Conservation (phyloP, 1,140 invertebrate species). For the Cherax quadricarinatus region DNA sequence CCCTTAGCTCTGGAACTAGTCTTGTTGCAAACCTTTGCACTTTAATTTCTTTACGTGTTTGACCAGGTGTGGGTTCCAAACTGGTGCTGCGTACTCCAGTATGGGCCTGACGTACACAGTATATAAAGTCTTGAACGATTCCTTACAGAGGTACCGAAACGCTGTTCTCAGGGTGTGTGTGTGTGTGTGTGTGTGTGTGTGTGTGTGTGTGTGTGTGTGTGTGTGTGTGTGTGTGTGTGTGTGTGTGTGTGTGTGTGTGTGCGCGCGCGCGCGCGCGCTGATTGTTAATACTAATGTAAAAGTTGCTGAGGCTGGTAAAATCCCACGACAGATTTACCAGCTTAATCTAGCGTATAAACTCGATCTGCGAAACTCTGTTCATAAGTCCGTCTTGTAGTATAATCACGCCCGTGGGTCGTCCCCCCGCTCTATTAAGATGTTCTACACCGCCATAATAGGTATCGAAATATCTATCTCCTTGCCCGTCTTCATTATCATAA, state of each 20-base stretch:
- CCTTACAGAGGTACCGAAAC: no score
- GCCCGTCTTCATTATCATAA: constrained; percentile 56
- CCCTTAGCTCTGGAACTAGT: no score
- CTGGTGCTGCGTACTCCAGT: no score
- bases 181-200: no score
- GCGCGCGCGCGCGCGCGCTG: background rate
- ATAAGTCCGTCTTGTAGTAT: background rate
- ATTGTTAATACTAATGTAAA: no score
- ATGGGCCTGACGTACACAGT: no score
- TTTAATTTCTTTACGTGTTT: no score
- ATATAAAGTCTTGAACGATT: no score
- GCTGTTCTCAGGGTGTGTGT: background rate
- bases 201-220: constrained; percentile 9
- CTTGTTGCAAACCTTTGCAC: no score
- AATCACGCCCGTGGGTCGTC: background rate
- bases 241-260: constrained; percentile 14
- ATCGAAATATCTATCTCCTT: constrained; percentile 34
- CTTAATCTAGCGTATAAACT: background rate
- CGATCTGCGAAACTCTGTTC: background rate
- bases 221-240: constrained; percentile 31
- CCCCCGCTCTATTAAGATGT: constrained; percentile 22
- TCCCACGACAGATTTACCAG: background rate
- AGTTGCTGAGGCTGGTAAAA: no score
- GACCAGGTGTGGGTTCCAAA: no score
- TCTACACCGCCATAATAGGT: constrained; percentile 14